phyloP scores from a whole-genome alignment of 2,797 vertebrate genomes.

The Rhinichthys osculus region DNA sequence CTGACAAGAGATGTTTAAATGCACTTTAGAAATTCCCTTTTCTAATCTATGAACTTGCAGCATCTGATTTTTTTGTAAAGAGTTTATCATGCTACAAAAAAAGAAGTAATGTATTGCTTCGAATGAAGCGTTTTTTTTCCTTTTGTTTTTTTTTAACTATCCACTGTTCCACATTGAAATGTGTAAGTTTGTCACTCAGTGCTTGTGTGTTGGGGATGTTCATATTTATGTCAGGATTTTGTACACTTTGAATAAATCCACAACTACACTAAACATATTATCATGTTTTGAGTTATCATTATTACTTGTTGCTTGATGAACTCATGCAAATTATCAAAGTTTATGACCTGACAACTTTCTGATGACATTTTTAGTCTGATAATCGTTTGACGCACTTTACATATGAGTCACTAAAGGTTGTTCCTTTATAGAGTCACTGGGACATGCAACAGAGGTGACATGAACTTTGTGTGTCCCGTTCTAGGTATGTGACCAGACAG shows the following conservation, averaged over 20 bases:
- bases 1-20: conserved; percentile 58
- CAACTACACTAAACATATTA: conserved; percentile 50
- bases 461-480: neutral
- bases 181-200: conserved; percentile 59
- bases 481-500: conserved; percentile 6
- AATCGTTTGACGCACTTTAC: conserved; percentile 17
- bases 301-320: neutral
- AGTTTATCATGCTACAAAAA: conserved; percentile 58
- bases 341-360: neutral
- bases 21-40: conserved; percentile 71
- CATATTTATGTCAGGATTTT: conserved; percentile 66
- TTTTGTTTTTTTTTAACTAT: conserved; percentile 41
- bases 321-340: neutral
- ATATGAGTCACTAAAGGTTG: conserved; percentile 26
- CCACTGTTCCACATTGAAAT: conserved; percentile 59
- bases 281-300: conserved; percentile 39
- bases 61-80: conserved; percentile 61
- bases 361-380: conserved; percentile 29
- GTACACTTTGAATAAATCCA: conserved; percentile 65
- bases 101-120: conserved; percentile 64
- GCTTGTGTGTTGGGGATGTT: conserved; percentile 59
- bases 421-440: conserved; percentile 3
- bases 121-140: conserved; percentile 57
- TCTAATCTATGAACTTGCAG: conserved; percentile 59
- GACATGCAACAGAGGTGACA: conserved; percentile 1